phyloP scores from a whole-genome alignment of 2,113 vertebrate genomes.

The Corythaeola cristata region DNA sequence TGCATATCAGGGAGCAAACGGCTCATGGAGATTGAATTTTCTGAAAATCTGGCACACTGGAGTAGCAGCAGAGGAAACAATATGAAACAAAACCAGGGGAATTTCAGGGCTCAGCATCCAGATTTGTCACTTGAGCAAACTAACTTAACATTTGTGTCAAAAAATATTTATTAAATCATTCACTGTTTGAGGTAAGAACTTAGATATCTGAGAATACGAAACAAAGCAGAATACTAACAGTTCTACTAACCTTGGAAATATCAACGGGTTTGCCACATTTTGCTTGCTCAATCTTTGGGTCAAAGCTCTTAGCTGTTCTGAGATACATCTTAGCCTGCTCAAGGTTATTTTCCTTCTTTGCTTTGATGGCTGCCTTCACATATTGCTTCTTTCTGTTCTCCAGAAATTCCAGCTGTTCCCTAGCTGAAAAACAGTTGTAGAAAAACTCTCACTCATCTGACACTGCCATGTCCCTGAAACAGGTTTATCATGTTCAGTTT shows the following conservation, averaged over 20 bases:
- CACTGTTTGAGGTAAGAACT: not conserved
- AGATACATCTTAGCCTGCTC: conserved; percentile 88
- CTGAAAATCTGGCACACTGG: not conserved
- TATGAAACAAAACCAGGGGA: not conserved
- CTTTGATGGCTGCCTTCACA: conserved; percentile 89
- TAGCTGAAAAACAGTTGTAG: conserved; percentile 68
- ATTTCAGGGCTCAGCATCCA: not conserved
- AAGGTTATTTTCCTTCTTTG: conserved; percentile 90
- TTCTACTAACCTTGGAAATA: conserved; percentile 80
- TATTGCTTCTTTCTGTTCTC: conserved; percentile 90
- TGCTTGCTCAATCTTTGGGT: conserved; percentile 81
- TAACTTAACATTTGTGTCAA: not conserved
- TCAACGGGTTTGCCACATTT: conserved; percentile 81
- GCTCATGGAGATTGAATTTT: not conserved
- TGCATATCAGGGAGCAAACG: not conserved
- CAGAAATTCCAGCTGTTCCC: conserved; percentile 86
- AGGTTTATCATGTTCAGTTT: not conserved
- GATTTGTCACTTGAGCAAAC: not conserved
- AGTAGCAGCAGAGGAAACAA: not conserved
- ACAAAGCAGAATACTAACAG: not conserved
- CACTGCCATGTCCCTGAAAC: not conserved
- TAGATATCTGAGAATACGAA: not conserved
- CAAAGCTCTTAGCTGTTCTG: conserved; percentile 84
- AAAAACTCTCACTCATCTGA: not conserved
- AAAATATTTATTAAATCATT: not conserved